A percentile compares a stretch with the other conserved stretches of the same genome.
Evolutionary conservation across 2,888 invertebrate genomes (phyloP).

Genomic region (Drosophila prostipennis): DNA sequence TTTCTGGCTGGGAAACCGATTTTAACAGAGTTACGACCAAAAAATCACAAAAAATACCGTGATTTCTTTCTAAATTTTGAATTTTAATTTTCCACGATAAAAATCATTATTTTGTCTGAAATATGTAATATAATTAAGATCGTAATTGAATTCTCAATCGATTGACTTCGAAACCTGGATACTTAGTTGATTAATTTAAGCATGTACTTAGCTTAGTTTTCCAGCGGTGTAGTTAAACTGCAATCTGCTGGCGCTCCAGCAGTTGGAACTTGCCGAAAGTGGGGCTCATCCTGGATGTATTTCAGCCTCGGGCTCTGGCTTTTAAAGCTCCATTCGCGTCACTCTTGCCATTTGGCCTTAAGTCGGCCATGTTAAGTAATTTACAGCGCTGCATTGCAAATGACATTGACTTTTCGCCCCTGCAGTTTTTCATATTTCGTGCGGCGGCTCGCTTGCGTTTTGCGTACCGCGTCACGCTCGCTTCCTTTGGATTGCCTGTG

Average conservation of each 20-base stretch:
- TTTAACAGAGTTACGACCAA: too few relatives aligned
- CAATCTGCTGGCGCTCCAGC: conserved; percentile 29
- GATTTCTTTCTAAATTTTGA: too few relatives aligned
- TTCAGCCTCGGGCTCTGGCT: neutral
- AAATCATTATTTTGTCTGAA: too few relatives aligned
- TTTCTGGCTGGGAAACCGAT: too few relatives aligned
- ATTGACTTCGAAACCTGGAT: too few relatives aligned
- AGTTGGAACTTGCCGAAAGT: conserved; percentile 4
- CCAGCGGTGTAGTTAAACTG: neutral
- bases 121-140: too few relatives aligned
- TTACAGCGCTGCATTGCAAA: conserved; percentile 68
- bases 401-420: conserved; percentile 58
- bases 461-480: conserved; percentile 62
- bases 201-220: neutral
- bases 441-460: conserved; percentile 16
- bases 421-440: conserved; percentile 65
- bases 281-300: conserved; percentile 3
- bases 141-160: too few relatives aligned
- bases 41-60: too few relatives aligned
- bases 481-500: conserved; percentile 65
- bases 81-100: too few relatives aligned
- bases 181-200: too few relatives aligned
- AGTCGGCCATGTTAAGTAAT: conserved; percentile 59
- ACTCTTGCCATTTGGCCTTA: conserved; percentile 1
- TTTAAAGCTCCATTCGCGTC: conserved; percentile 14